phyloP scores from a whole-genome alignment of 2,113 vertebrate genomes.

The Sakesphorus luctuosus region DNA sequence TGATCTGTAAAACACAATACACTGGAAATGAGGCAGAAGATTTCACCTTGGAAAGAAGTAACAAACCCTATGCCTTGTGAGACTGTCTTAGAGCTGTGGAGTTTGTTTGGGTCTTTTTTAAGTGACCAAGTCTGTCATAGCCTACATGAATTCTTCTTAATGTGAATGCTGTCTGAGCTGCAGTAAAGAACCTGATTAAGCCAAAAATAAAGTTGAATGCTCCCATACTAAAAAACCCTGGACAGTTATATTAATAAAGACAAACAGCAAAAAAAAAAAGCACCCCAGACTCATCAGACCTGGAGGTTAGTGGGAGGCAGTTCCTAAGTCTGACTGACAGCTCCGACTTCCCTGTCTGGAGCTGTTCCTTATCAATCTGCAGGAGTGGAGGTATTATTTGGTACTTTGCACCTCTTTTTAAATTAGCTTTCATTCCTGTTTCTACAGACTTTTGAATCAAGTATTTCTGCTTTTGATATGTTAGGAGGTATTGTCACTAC shows the following conservation, averaged over 20 bases:
- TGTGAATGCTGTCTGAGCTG: background rate
- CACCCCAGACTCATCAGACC: rapidly evolving
- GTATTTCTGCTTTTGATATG: background rate
- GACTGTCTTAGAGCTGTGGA: background rate
- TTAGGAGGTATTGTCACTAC: background rate
- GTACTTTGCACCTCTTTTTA: background rate
- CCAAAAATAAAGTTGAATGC: background rate
- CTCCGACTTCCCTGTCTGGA: background rate
- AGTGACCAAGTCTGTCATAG: background rate
- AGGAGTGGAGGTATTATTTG: background rate
- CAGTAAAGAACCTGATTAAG: background rate
- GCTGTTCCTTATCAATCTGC: background rate
- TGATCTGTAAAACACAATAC: background rate
- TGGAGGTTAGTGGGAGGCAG: background rate
- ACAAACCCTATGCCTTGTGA: background rate
- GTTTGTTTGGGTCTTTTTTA: background rate
- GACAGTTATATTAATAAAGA: background rate
- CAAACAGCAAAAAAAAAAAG: background rate
- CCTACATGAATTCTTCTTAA: background rate
- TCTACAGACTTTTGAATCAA: background rate
- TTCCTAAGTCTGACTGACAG: background rate
- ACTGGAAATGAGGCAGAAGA: background rate
- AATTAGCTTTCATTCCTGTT: slow-evolving; percentile 8
- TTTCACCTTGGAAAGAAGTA: background rate
- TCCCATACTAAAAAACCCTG: background rate